A percentile compares a stretch with the other conserved stretches of the same genome.
Conservation (phyloP, 2,113 vertebrate genomes). For the Grus americana region DNA sequence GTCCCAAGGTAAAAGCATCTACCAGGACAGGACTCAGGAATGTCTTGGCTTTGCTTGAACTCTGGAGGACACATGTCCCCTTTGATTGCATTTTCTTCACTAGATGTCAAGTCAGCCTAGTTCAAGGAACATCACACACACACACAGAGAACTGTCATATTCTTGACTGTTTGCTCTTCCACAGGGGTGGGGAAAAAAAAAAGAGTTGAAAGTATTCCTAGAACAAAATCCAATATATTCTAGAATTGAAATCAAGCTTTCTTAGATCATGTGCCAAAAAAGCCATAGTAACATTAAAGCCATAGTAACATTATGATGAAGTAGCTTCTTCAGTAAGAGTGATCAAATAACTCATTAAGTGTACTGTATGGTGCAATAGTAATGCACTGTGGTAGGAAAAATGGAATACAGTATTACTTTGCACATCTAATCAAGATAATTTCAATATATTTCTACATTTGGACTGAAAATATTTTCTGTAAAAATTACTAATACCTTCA, state of each 20-base stretch:
- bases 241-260: background rate
- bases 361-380: background rate
- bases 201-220: background rate
- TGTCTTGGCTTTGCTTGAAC: background rate
- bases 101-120: background rate
- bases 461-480: background rate
- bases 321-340: background rate
- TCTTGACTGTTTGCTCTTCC: background rate
- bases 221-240: background rate
- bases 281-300: background rate
- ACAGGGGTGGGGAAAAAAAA: fast-evolving
- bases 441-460: background rate
- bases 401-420: background rate
- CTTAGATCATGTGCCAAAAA: background rate
- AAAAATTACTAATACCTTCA: background rate
- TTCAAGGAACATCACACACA: background rate
- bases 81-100: background rate
- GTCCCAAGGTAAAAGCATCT: background rate
- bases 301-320: background rate
- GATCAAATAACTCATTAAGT: background rate
- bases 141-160: background rate
- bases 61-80: background rate
- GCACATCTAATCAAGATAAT: background rate
- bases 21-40: background rate
- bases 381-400: background rate